Evolutionary conservation across 2,797 vertebrate species (phyloP), one percentile per base, ranked within the genome.

Genomic region (Parotocinclus haroldoi): DNA sequence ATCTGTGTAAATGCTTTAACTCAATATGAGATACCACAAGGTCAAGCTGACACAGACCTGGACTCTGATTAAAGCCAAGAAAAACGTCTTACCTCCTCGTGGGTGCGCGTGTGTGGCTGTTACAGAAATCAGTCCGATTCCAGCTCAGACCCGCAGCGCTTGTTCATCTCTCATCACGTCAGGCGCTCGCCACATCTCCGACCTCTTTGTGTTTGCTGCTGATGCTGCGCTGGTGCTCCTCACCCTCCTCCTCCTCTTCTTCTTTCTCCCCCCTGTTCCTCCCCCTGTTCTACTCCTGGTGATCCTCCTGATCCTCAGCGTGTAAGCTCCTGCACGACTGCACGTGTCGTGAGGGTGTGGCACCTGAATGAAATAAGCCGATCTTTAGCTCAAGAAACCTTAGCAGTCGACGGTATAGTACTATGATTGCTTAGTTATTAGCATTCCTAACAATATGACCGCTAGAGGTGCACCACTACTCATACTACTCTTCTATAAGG

Each of bases 181-280:
- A 7, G 48, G 45, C 11, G 48, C 48, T n/a, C 73, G 73, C 66
- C 75, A 75, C 77, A 85, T 86, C 75, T 90, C 86, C 61, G 78
- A 75, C 79, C 87, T 86, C 77, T 91, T 88, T 74, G 49, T 63
- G 67, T 90, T 88, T 88, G 88, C 78, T 89, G 88, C 89, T 90
- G 89, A 89, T 89, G 89, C 86, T 90, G 90, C 86, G 86, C 61
- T 57, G 27, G 27, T 27, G 27, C 27, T 66, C 37, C 42, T 49
- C 12, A 4, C 38, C n/a, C 44, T 40, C 16, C 49, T 63, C n/a
- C 18, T 45, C 12, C 49, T 11, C 37, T 4, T 16, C n/a, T 11
- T 38, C 11, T 4, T 55, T 11, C 42, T 39, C 11, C 27, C 36
- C 63, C 44, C 72, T 44, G 76, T 65, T 45, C 51, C 42, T 79